Evolutionary conservation across 2,113 vertebrate genomes (phyloP), one percentile per base, ranked within the genome.

Genomic region (Lampris megalopsis): DNA sequence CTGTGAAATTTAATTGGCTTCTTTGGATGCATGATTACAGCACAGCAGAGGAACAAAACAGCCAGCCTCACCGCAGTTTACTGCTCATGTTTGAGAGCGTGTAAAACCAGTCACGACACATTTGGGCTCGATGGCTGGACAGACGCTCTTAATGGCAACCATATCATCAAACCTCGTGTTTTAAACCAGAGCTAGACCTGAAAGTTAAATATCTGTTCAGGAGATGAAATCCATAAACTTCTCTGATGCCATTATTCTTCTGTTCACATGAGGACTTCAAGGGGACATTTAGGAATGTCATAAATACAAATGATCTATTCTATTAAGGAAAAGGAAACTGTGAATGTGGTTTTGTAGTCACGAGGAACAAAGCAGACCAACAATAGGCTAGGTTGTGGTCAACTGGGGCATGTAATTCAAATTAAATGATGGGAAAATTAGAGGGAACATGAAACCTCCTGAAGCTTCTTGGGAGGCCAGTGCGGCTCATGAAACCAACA

Each of bases 1-100:
- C 85, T 91, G 84, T 81, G 75, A 79, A 77, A 86, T 86, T 86
- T 88, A 81, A 88, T 78, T 83, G 87, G 75, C 66, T 88, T 81
- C 89, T 74, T 54, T 79, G 66, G 83, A 82, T 79, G 79, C 75
- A 70, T 88, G 88, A 88, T 92, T 89, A 91, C 75, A 89, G 87
- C 77, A 82, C 47, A 75, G 81, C 71, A 67, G 72, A 71, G 77
- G 57, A 77, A 79, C 77, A 56, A 42, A 69, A 54, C 77, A 5
- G 62, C 8, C 50, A 6, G 41, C 80, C 70, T 63, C 73, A 77
- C 68, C 56, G 68, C 64, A 75, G 68, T 81, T 85, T 80, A 88
- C 42, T 68, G 57, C 71, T 73, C 24, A 71, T 73, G 79, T 73
- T 86, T 90, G 84, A 77, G 63, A 73, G 52, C 67, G 82, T 11